These are phyloP conservation scores for Hexactinellida sp. DNA, from an alignment of 37 sponge, comb jelly and placozoan species.

Conservation along the genomic window DNA sequence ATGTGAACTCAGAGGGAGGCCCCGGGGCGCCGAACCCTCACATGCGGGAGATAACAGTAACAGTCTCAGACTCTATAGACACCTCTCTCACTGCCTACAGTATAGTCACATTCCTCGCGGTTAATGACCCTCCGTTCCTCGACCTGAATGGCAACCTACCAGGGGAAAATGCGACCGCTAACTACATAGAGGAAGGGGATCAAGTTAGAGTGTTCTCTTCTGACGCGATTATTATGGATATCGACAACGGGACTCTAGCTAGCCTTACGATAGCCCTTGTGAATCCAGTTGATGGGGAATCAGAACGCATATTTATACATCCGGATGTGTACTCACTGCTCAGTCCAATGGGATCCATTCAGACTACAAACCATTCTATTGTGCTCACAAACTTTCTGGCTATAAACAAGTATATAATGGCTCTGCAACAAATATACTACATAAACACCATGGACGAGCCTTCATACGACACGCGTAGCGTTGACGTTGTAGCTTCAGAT, in stretches of 20 bases:
- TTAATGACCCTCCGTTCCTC: constrained; percentile 72
- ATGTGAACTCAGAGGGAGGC: constrained; percentile 41
- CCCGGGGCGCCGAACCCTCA: constrained; percentile 51
- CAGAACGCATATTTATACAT: constrained; percentile 11
- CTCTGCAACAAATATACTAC: constrained; percentile 35
- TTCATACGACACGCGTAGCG: constrained; percentile 19
- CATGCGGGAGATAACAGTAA: constrained; percentile 29
- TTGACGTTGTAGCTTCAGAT: constrained; percentile 54
- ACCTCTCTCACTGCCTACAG: constrained; percentile 25
- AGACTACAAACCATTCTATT: not conserved
- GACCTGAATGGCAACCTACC: constrained; percentile 59
- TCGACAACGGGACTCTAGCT: constrained; percentile 46
- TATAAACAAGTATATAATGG: constrained; percentile 23
- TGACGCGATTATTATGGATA: constrained; percentile 40
- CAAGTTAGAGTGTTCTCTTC: constrained; percentile 29
- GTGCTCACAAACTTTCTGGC: constrained; percentile 23
- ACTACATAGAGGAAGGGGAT: constrained; percentile 50
- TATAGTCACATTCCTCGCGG: constrained; percentile 51
- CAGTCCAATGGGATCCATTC: not conserved
- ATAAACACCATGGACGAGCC: constrained; percentile 54
- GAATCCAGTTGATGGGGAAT: constrained; percentile 45
- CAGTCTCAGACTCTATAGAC: constrained; percentile 41
- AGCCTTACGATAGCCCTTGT: constrained; percentile 30
- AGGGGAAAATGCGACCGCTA: constrained; percentile 24
- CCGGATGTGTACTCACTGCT: not conserved